Percentiles rank a stretch among this genome's conserved stretches.
Evolutionary conservation across 2,113 vertebrate species (phyloP).

Genomic region (Tilapia sparmanii): DNA sequence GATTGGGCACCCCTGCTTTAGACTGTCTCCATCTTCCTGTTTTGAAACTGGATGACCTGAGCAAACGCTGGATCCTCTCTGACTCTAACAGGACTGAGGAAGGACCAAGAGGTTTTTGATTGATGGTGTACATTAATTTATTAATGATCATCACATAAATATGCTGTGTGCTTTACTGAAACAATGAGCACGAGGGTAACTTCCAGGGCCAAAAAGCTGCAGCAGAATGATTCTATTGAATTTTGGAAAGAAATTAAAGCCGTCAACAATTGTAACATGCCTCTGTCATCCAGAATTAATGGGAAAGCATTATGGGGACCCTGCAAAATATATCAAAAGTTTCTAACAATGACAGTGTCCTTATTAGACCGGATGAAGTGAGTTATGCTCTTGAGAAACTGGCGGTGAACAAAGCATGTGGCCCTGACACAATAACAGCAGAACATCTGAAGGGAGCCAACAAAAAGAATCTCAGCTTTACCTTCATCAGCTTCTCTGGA

Average conservation of each 20-base stretch:
- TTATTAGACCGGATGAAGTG: background rate
- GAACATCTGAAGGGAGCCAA: background rate
- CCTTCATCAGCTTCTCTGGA: background rate
- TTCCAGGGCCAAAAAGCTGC: background rate
- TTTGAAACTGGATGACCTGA: background rate
- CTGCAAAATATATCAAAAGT: background rate
- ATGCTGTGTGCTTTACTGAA: background rate
- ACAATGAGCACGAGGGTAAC: background rate
- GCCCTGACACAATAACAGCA: background rate
- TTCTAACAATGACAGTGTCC: background rate
- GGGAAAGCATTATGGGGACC: background rate
- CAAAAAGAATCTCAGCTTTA: background rate
- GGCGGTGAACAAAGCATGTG: background rate
- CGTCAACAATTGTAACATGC: background rate
- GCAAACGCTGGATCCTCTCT: background rate
- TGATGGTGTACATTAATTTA: background rate
- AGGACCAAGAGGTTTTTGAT: background rate
- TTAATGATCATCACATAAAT: background rate
- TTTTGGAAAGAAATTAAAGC: background rate
- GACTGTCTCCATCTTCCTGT: accelerated
- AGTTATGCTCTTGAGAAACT: background rate
- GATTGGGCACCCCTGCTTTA: too few relatives aligned
- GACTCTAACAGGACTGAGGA: background rate
- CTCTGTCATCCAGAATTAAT: background rate
- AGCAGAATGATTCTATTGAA: background rate